Conservation (phyloP, 30 jellyfish, hydroid and myxozoan species). For the Pelagia noctiluca region DNA sequence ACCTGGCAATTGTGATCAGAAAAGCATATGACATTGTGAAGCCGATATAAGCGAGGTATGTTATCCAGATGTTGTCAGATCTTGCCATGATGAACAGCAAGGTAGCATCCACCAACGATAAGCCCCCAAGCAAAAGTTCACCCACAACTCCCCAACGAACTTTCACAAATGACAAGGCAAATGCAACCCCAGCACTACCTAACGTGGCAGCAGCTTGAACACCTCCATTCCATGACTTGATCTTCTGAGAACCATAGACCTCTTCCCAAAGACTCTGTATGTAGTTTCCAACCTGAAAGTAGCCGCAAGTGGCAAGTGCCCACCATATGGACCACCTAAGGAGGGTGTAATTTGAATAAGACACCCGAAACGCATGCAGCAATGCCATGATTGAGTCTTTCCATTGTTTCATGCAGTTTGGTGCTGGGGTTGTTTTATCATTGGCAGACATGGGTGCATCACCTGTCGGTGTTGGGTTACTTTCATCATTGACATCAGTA, state of each 20-base stretch:
- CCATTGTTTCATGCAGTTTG: conserved; percentile 21
- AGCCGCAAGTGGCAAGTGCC: conserved; percentile 97
- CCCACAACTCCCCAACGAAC: conserved; percentile 74
- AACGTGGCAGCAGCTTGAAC: conserved; percentile 92
- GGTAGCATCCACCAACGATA: conserved; percentile 64
- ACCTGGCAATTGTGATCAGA: conserved; percentile 85
- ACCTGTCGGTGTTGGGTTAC: no score
- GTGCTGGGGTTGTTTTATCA: no score
- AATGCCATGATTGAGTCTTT: conserved; percentile 10
- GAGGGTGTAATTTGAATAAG: conserved; percentile 62
- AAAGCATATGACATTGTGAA: conserved; percentile 82
- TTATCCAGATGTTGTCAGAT: conserved; percentile 78
- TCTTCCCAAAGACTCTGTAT: conserved; percentile 90
- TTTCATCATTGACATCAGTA: neutral
- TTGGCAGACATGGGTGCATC: no score
- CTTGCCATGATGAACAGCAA: conserved; percentile 80
- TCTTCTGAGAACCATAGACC: conserved; percentile 53
- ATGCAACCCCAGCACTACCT: conserved; percentile 72
- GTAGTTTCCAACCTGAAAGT: conserved; percentile 85
- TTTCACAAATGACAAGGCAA: conserved; percentile 52
- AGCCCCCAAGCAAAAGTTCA: conserved; percentile 74
- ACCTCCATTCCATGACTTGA: conserved; percentile 79
- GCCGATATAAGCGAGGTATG: conserved; percentile 70
- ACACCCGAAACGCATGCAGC: conserved; percentile 59
- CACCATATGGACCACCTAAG: conserved; percentile 89